Evolutionary conservation across 1,140 invertebrate genomes (phyloP).

Genomic region (Drosophila nasuta): DNA sequence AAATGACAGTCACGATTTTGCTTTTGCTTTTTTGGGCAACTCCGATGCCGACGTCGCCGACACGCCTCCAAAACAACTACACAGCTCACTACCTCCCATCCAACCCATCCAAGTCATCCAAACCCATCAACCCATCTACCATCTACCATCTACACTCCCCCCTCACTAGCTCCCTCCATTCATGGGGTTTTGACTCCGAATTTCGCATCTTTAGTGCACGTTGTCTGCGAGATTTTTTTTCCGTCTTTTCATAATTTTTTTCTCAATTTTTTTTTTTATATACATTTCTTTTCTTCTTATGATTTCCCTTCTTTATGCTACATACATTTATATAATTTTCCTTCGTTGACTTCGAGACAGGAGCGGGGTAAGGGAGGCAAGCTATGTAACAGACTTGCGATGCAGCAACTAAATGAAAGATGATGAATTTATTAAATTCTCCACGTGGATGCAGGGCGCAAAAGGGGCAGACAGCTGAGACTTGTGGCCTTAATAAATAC

Average conservation of each 20-base stretch:
- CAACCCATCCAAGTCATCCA: neutral
- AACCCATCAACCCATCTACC: neutral
- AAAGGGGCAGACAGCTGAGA: neutral
- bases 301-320: constrained; percentile 32
- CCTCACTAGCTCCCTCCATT: neutral
- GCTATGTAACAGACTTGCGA: constrained; percentile 55
- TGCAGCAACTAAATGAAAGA: constrained; percentile 74
- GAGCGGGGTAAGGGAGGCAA: neutral
- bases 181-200: constrained; percentile 15
- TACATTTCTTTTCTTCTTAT: constrained; percentile 18
- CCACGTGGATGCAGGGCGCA: constrained; percentile 7
- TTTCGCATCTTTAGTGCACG: constrained; percentile 43
- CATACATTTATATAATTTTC: constrained; percentile 59
- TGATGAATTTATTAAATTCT: constrained; percentile 81
- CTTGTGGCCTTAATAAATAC: constrained; percentile 37
- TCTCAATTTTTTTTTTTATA: constrained; percentile 17
- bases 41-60: constrained; percentile 27
- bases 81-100: neutral
- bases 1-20: constrained; percentile 82
- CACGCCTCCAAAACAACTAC: constrained; percentile 25
- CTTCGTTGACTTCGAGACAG: neutral
- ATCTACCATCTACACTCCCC: no score
- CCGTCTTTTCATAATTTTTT: constrained; percentile 15
- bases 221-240: constrained; percentile 30
- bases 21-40: constrained; percentile 53